Conservation (phyloP, 2,797 vertebrate species). For the Hybognathus amarus region DNA sequence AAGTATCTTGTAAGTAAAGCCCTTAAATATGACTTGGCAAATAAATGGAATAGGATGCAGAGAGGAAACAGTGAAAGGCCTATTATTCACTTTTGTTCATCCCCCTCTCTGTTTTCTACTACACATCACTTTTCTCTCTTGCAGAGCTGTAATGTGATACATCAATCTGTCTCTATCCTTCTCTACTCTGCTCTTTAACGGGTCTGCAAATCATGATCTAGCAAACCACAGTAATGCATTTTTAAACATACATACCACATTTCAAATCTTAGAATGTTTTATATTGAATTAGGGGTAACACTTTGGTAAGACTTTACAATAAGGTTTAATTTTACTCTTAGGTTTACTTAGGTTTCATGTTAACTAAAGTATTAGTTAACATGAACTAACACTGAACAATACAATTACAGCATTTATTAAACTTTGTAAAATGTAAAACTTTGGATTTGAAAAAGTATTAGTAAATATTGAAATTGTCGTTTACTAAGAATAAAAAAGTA, state of each 20-base stretch:
- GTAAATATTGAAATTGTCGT: not conserved
- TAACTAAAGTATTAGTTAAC: not conserved
- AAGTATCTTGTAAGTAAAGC: not conserved
- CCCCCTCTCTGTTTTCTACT: slow-evolving; percentile 18
- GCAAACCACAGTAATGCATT: slow-evolving; percentile 26
- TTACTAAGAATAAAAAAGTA: not conserved
- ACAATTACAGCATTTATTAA: no score
- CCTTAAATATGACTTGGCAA: no score
- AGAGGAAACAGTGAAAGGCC: not conserved
- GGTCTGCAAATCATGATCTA: slow-evolving; percentile 25
- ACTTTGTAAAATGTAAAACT: no score
- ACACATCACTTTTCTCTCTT: slow-evolving; percentile 36
- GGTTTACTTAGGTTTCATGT: no score
- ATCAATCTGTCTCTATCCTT: slow-evolving; percentile 43
- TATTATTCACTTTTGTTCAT: slow-evolving; percentile 40
- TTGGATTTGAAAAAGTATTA: not conserved
- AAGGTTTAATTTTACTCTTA: not conserved
- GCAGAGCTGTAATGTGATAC: slow-evolving; percentile 57
- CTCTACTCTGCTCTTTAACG: slow-evolving; percentile 38
- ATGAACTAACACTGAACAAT: not conserved
- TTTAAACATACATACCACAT: not conserved
- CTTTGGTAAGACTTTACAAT: not conserved
- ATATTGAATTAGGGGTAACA: not conserved
- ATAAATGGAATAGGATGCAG: not conserved
- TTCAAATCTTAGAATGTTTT: slow-evolving; percentile 13